phyloP scores from a whole-genome alignment of 2,113 vertebrate species.

The Indicator maculatus region DNA sequence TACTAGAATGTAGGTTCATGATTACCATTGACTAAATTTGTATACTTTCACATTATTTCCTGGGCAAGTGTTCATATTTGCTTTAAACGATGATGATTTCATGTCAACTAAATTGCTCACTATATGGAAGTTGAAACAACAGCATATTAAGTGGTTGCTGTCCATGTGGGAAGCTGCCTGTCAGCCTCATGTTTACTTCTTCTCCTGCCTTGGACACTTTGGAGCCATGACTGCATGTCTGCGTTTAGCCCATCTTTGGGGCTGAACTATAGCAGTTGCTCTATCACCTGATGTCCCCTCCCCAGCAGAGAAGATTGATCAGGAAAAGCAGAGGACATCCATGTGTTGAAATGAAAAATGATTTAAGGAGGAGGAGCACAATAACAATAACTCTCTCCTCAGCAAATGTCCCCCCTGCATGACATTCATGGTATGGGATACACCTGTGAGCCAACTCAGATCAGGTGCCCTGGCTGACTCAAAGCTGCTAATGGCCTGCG shows the following conservation, averaged over 20 bases:
- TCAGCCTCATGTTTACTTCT: background rate
- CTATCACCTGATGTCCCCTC: background rate
- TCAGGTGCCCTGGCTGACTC: background rate
- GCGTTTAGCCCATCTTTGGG: background rate
- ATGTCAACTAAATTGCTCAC: background rate
- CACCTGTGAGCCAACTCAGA: background rate
- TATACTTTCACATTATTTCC: background rate
- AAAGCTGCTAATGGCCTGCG: background rate
- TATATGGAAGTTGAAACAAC: background rate
- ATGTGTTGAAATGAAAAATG: background rate
- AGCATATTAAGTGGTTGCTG: background rate
- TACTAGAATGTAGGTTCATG: background rate
- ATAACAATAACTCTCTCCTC: too few species aligned
- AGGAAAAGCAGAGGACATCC: background rate
- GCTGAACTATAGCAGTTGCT: background rate
- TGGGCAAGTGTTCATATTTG: background rate
- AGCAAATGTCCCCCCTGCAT: background rate
- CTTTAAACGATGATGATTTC: background rate
- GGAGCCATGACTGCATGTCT: background rate
- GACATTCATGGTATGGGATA: background rate
- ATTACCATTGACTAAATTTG: background rate
- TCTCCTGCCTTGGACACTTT: fast-evolving
- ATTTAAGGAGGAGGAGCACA: background rate
- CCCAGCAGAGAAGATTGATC: background rate
- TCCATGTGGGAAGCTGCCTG: background rate